Conservation (phyloP, 1,140 invertebrate genomes). For the Apis laboriosa region DNA sequence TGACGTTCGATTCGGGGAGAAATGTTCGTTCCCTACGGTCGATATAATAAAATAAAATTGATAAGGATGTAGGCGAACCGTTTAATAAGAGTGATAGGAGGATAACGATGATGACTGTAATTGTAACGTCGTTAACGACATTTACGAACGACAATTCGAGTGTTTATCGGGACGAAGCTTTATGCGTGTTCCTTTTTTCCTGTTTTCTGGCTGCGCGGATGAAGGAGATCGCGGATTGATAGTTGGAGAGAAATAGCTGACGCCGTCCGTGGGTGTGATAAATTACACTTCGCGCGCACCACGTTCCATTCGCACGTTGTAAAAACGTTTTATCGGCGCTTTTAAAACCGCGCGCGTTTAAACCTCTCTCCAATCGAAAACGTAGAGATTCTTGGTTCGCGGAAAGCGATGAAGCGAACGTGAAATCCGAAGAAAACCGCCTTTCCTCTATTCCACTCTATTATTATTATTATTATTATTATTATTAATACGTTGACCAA, state of each 20-base stretch:
- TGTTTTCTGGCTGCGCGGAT: neutral
- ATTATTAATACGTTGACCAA: no score
- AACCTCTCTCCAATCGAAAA: neutral
- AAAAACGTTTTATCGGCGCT: slow-evolving; percentile 1
- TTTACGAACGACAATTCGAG: slow-evolving; percentile 24
- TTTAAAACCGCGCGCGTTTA: neutral
- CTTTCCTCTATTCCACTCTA: no score
- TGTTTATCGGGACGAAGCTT: slow-evolving; percentile 5
- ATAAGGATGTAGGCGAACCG: neutral
- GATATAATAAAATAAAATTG: neutral
- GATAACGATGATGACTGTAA: neutral
- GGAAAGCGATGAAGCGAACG: no score
- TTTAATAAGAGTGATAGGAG: neutral
- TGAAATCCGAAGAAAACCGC: no score
- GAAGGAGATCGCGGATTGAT: slow-evolving; percentile 15
- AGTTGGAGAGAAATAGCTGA: slow-evolving; percentile 25
- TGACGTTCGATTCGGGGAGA: no score
- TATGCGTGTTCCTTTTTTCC: neutral
- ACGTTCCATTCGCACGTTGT: slow-evolving; percentile 12
- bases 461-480: no score
- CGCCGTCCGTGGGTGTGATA: slow-evolving; percentile 42
- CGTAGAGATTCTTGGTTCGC: neutral
- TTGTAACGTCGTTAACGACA: neutral
- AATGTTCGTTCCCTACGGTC: no score
- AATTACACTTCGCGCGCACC: slow-evolving; percentile 17